Evolutionary conservation across 2,888 invertebrate species (phyloP).

Genomic region (Agrochola circellaris): DNA sequence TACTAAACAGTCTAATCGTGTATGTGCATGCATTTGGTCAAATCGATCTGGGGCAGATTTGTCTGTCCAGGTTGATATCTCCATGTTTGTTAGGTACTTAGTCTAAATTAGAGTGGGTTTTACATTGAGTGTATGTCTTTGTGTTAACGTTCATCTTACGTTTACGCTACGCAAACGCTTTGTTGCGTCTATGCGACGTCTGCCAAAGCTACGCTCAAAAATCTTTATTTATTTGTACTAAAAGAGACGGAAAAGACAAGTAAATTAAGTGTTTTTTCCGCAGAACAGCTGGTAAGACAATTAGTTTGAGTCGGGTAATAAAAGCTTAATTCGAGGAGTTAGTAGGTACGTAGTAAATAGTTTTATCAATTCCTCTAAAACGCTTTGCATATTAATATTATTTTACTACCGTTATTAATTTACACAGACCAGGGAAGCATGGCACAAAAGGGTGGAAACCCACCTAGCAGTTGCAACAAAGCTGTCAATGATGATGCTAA

Average conservation of each 20-base stretch:
- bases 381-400: conserved; percentile 24
- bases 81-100: no score
- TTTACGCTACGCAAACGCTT: neutral
- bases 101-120: neutral
- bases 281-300: conserved; percentile 30
- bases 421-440: neutral
- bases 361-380: conserved; percentile 28
- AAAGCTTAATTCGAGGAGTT: conserved; percentile 42
- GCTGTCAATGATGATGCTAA: neutral
- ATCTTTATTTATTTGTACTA: neutral
- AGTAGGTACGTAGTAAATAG: conserved; percentile 39
- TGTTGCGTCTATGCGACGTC: neutral
- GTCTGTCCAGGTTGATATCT: no score
- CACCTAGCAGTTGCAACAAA: neutral
- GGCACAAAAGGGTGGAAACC: neutral
- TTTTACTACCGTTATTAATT: conserved; percentile 4
- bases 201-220: neutral
- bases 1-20: neutral
- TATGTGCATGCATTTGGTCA: neutral
- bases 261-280: conserved; percentile 11
- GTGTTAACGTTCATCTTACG: neutral
- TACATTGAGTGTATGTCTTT: neutral
- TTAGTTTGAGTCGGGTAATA: conserved; percentile 21
- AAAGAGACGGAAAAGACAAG: neutral
- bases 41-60: neutral